Evolutionary conservation across 2,888 invertebrate genomes (phyloP).

Genomic region (Unio delphinus): DNA sequence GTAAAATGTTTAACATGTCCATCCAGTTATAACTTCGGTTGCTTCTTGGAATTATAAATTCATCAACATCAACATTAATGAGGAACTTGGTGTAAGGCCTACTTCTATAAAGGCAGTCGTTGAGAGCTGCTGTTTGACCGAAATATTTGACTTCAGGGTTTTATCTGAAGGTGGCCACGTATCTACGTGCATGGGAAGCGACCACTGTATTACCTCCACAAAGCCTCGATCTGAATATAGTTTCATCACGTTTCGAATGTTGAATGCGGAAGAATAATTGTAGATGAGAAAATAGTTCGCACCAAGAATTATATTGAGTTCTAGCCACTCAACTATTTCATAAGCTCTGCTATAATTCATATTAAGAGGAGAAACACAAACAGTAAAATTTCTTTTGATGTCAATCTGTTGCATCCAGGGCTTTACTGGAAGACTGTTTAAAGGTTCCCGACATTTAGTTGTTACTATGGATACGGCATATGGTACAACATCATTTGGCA

Average conservation of each 20-base stretch:
- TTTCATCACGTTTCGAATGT: constrained; percentile 48
- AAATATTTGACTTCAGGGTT: constrained; percentile 62
- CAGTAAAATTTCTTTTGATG: constrained; percentile 37
- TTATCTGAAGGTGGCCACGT: constrained; percentile 25
- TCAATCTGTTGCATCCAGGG: too few relatives aligned
- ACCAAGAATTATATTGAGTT: constrained; percentile 63
- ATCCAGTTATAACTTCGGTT: constrained; percentile 41
- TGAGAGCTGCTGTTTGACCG: constrained; percentile 45
- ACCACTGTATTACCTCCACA: constrained; percentile 61
- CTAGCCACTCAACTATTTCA: constrained; percentile 66
- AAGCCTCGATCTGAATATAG: constrained; percentile 48
- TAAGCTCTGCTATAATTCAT: constrained; percentile 50
- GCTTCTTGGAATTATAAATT: constrained; percentile 63
- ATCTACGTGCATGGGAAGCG: constrained; percentile 52
- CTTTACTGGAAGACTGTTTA: too few relatives aligned
- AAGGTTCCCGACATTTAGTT: too few relatives aligned
- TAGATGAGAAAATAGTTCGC: constrained; percentile 64
- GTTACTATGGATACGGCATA: background rate
- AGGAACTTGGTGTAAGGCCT: constrained; percentile 48
- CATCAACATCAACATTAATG: constrained; percentile 66
- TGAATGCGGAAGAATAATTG: constrained; percentile 50
- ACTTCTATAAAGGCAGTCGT: constrained; percentile 48
- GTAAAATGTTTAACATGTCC: constrained; percentile 26
- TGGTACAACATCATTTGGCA: background rate
- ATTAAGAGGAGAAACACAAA: constrained; percentile 57